A percentile compares a stretch with the other conserved stretches of the same genome.
phyloP scores from a whole-genome alignment of 2,113 vertebrate species.

The Aphyosemion australe region DNA sequence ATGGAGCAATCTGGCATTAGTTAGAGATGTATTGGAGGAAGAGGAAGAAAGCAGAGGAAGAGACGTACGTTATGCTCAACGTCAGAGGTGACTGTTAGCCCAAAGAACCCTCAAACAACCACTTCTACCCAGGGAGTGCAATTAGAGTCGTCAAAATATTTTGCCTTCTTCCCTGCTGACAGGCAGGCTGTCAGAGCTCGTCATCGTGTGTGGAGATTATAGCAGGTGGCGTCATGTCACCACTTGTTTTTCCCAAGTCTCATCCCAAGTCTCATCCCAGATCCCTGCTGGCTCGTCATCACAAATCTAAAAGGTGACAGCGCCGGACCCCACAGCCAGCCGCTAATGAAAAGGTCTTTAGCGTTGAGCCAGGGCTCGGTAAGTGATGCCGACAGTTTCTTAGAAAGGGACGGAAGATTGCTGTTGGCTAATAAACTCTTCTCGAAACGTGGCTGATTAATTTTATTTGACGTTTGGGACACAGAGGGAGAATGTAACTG shows the following conservation, averaged over 20 bases:
- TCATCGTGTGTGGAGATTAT: slow-evolving; percentile 60
- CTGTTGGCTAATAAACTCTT: slow-evolving; percentile 3
- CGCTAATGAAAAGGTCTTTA: slow-evolving; percentile 35
- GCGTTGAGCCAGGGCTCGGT: slow-evolving; percentile 1
- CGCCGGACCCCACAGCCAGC: slow-evolving; percentile 22
- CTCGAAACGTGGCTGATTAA: not conserved
- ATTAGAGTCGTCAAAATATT: slow-evolving; percentile 57
- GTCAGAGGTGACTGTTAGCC: slow-evolving; percentile 29
- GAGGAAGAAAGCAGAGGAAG: not conserved
- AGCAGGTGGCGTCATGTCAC: slow-evolving; percentile 36
- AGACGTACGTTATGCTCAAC: slow-evolving; percentile 10
- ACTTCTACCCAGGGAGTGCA: slow-evolving; percentile 4
- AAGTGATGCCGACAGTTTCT: slow-evolving; percentile 19
- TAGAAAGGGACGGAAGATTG: not conserved
- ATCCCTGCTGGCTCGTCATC: slow-evolving; percentile 31
- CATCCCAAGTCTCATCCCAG: slow-evolving; percentile 9
- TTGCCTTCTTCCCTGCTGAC: slow-evolving; percentile 28
- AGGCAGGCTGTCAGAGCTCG: slow-evolving; percentile 64
- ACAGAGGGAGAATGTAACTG: not conserved
- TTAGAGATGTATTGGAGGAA: slow-evolving; percentile 32
- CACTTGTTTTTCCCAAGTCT: slow-evolving; percentile 33
- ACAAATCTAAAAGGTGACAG: slow-evolving; percentile 44
- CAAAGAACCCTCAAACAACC: slow-evolving; percentile 39
- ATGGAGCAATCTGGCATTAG: slow-evolving; percentile 45
- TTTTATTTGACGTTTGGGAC: not conserved